Evolutionary conservation across 2,888 invertebrate genomes (phyloP).

Genomic region (Leptopterna dolabrata): DNA sequence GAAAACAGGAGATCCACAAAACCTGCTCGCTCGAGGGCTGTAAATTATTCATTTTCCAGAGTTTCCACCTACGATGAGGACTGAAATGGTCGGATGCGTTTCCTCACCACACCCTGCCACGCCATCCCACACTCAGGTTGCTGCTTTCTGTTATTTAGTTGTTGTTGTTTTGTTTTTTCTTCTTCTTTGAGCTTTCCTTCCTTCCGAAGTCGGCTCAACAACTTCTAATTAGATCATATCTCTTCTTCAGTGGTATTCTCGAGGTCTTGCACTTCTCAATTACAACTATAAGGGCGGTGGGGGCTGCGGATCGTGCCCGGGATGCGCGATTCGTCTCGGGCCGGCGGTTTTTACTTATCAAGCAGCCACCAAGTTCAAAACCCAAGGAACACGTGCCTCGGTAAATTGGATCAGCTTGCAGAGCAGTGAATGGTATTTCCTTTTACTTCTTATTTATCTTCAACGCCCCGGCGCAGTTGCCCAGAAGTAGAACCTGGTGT

Average conservation of each 20-base stretch:
- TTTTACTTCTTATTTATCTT: neutral
- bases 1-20: neutral
- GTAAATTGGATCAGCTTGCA: conserved; percentile 13
- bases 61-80: neutral
- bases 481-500: neutral
- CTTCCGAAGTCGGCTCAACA: neutral
- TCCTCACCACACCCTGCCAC: neutral
- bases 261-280: conserved; percentile 12
- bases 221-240: conserved; percentile 23
- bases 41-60: conserved; percentile 28
- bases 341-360: neutral
- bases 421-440: neutral
- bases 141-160: neutral
- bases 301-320: neutral
- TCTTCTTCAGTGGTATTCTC: conserved; percentile 4
- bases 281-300: neutral
- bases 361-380: conserved; percentile 5
- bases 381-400: neutral
- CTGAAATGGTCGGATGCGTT: neutral
- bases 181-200: neutral
- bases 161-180: neutral
- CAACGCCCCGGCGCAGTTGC: neutral
- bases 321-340: neutral
- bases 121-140: neutral
- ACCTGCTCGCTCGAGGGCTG: neutral